Conservation (phyloP, 2,113 vertebrate species). For the Myotis yumanensis region DNA sequence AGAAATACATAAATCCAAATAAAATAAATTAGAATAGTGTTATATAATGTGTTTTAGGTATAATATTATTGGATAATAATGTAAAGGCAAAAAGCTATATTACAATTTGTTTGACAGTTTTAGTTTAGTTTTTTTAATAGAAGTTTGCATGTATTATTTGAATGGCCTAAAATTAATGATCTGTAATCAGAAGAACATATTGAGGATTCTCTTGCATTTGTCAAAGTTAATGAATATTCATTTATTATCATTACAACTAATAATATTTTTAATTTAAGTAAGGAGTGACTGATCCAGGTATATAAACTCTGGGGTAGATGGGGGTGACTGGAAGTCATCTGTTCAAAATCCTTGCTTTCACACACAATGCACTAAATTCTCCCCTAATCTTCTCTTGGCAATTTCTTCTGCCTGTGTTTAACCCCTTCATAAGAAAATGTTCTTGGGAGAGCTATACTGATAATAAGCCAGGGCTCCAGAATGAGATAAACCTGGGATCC, state of each 20-base stretch:
- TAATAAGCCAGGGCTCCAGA: neutral
- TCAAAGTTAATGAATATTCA: neutral
- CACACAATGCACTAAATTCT: neutral
- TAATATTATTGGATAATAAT: neutral
- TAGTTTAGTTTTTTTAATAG: neutral
- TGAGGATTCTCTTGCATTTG: neutral
- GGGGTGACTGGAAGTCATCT: neutral
- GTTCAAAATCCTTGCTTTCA: neutral
- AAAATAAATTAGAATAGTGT: neutral
- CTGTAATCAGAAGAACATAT: neutral
- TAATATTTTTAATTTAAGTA: slow-evolving; percentile 35
- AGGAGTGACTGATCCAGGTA: neutral
- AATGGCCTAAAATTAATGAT: neutral
- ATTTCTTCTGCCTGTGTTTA: neutral
- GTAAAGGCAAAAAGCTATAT: neutral
- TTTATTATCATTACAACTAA: slow-evolving; percentile 8
- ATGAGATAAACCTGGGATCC: neutral
- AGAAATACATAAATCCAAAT: neutral
- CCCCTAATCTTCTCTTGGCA: neutral
- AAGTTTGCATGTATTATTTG: neutral
- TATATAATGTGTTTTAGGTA: neutral
- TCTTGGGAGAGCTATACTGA: neutral
- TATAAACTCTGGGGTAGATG: neutral
- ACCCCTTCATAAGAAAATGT: neutral
- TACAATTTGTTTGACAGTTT: neutral